Conservation (phyloP, 2,113 vertebrate species). For the Cariama cristata region DNA sequence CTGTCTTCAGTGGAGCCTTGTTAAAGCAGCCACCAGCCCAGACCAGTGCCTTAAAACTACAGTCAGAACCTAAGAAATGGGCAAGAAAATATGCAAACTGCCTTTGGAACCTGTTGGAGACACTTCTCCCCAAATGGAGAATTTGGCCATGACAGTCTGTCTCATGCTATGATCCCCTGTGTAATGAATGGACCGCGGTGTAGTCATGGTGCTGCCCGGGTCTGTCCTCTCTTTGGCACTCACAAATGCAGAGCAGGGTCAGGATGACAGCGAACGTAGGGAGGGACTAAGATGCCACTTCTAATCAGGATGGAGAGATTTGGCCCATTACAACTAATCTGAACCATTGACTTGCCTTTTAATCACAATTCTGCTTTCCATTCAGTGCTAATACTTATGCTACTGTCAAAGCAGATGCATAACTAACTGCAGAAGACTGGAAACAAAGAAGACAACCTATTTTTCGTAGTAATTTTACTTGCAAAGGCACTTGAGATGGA, state of each 20-base stretch:
- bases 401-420: background rate
- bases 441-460: background rate
- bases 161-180: accelerated
- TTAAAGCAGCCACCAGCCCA: background rate
- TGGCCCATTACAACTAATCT: background rate
- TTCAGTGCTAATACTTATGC: background rate
- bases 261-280: background rate
- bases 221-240: background rate
- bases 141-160: background rate
- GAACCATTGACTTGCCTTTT: background rate
- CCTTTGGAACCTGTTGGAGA: background rate
- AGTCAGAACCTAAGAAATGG: background rate
- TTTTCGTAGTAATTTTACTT: background rate
- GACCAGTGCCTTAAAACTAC: background rate
- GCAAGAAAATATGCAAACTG: background rate
- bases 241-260: background rate
- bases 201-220: background rate
- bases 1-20: background rate
- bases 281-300: background rate
- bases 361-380: background rate
- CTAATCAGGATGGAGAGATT: background rate
- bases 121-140: background rate
- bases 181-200: background rate
- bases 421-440: background rate
- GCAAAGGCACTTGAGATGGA: background rate